These are phyloP conservation scores for Linepithema humile DNA, from an alignment of 1,140 invertebrate species.

Conservation along the genomic window DNA sequence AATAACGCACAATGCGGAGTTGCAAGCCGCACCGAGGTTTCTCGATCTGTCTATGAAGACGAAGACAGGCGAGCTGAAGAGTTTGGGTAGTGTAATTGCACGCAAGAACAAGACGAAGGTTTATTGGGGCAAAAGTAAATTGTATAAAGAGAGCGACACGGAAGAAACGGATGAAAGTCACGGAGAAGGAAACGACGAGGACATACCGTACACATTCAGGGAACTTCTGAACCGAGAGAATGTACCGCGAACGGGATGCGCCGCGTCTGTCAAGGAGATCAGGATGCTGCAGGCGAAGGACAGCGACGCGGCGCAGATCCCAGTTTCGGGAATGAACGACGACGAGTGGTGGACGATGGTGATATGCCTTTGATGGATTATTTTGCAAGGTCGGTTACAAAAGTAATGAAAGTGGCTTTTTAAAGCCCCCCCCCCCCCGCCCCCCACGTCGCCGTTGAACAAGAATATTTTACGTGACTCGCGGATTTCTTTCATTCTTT, in stretches of 20 bases:
- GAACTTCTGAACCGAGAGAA: slow-evolving; percentile 72
- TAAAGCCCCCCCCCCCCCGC: no score
- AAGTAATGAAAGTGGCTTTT: not conserved
- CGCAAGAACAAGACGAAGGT: slow-evolving; percentile 70
- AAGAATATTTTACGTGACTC: no score
- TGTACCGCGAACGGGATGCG: slow-evolving; percentile 69
- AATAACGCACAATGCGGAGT: slow-evolving; percentile 61
- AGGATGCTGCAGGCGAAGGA: slow-evolving; percentile 64
- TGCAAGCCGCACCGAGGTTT: slow-evolving; percentile 38
- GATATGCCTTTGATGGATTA: not conserved
- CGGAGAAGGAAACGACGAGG: slow-evolving; percentile 45
- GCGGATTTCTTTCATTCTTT: no score
- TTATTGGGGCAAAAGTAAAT: slow-evolving; percentile 65
- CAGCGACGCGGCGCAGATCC: slow-evolving; percentile 67
- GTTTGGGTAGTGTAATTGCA: slow-evolving; percentile 69
- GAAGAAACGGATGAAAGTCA: slow-evolving; percentile 59
- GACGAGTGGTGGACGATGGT: slow-evolving; percentile 82
- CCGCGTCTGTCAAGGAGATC: slow-evolving; percentile 68
- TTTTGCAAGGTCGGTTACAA: not conserved
- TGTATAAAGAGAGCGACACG: slow-evolving; percentile 25
- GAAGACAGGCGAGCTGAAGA: slow-evolving; percentile 60
- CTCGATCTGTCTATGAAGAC: slow-evolving; percentile 74
- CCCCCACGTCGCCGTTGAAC: no score
- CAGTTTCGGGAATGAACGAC: slow-evolving; percentile 77
- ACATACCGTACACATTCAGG: slow-evolving; percentile 69